Evolutionary conservation across 2,113 vertebrate species (phyloP).

Genomic region (Tenebrosternarchus preto): DNA sequence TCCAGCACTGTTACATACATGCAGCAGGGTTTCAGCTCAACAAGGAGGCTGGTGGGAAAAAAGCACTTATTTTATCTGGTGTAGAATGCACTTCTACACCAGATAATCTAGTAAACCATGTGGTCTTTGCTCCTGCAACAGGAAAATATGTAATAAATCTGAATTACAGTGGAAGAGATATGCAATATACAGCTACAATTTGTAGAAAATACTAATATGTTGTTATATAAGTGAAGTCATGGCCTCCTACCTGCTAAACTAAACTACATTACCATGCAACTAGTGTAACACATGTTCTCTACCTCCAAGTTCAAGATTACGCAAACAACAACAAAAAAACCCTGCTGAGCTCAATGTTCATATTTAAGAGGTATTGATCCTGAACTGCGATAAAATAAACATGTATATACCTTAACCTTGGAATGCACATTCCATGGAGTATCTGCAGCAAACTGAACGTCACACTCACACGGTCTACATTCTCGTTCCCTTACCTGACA

Average conservation of each 20-base stretch:
- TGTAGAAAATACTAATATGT: no score
- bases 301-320: neutral
- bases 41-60: neutral
- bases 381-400: neutral
- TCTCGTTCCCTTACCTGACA: slow-evolving; percentile 5
- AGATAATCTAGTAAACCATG: no score
- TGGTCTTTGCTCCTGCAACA: neutral
- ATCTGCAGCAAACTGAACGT: neutral
- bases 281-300: neutral
- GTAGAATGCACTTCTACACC: no score
- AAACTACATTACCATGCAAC: neutral
- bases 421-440: neutral
- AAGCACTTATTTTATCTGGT: neutral
- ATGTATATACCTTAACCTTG: neutral
- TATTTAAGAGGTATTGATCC: neutral
- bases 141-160: neutral
- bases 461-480: neutral
- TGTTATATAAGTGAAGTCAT: no score
- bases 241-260: no score
- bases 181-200: no score
- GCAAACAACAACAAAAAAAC: neutral
- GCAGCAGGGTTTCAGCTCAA: neutral
- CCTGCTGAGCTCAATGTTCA: neutral
- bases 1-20: neutral
- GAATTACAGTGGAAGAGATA: neutral